Percentiles rank a stretch among this genome's conserved stretches.
phyloP scores from a whole-genome alignment of 2,888 invertebrate species.

The Diadromus collaris region DNA sequence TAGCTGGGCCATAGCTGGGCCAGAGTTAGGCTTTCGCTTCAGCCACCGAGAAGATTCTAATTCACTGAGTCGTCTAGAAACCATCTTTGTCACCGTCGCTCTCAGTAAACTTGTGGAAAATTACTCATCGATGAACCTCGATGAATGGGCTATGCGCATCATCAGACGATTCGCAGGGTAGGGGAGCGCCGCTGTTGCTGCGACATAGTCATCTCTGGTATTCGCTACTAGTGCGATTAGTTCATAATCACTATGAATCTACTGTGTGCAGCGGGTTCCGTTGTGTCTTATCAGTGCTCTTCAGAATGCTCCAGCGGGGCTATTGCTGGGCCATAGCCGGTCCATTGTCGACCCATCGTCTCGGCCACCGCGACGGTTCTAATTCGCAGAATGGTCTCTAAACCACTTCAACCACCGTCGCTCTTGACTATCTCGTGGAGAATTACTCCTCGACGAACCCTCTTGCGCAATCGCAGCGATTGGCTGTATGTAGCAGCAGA shows the following conservation, averaged over 20 bases:
- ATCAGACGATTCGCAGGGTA: too few species aligned
- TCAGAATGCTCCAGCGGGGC: constrained; percentile 48
- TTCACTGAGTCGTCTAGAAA: too few species aligned
- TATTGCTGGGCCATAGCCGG: constrained; percentile 27
- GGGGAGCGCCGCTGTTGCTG: too few species aligned
- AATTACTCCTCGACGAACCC: background rate
- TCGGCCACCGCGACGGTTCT: constrained; percentile 38
- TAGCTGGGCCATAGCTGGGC: too few species aligned
- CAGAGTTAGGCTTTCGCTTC: too few species aligned
- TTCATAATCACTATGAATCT: constrained; percentile 37
- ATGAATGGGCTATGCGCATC: too few species aligned
- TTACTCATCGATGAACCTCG: too few species aligned
- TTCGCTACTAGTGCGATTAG: constrained; percentile 52
- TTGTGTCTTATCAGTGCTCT: constrained; percentile 49
- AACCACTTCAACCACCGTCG: constrained; percentile 40
- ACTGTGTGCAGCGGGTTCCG: constrained; percentile 33
- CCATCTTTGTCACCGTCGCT: too few species aligned
- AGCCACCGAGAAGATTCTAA: too few species aligned
- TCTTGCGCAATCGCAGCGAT: background rate
- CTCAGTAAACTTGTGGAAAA: too few species aligned
- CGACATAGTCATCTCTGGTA: constrained; percentile 6
- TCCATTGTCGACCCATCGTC: constrained; percentile 26
- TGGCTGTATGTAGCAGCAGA: background rate
- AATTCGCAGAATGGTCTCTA: constrained; percentile 54
- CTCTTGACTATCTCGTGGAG: background rate